These are phyloP conservation scores for Lasioglossum malachurum DNA, from an alignment of 2,888 invertebrate genomes.

Conservation along the genomic window DNA sequence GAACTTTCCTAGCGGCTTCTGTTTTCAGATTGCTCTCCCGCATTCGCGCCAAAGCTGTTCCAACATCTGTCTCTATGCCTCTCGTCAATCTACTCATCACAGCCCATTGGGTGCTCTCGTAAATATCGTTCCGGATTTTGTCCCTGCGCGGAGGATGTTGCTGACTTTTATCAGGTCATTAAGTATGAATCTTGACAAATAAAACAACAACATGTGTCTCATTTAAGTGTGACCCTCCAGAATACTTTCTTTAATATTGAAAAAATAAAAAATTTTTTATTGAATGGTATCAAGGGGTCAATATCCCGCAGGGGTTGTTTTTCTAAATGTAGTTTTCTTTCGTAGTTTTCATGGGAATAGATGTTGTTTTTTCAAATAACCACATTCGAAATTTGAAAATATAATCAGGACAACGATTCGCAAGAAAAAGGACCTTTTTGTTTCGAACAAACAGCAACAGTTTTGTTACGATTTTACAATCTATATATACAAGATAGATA, in stretches of 20 bases:
- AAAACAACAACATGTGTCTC: too few relatives aligned
- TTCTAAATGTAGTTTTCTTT: too few relatives aligned
- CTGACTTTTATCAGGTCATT: not conserved
- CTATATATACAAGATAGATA: conserved; percentile 26
- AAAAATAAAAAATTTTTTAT: too few relatives aligned
- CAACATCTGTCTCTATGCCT: conserved; percentile 63
- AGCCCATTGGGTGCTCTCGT: conserved; percentile 73
- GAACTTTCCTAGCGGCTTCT: conserved; percentile 44
- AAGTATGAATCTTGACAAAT: too few relatives aligned
- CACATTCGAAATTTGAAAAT: too few relatives aligned
- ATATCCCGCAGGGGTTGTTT: too few relatives aligned
- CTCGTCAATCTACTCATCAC: conserved; percentile 70
- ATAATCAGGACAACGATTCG: not conserved
- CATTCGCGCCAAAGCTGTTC: conserved; percentile 50
- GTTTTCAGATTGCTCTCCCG: conserved; percentile 52
- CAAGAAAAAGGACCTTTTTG: not conserved
- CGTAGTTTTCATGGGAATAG: too few relatives aligned
- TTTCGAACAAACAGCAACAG: not conserved
- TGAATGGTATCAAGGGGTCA: too few relatives aligned
- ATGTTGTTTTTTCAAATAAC: too few relatives aligned
- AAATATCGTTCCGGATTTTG: conserved; percentile 64
- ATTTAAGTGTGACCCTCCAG: too few relatives aligned
- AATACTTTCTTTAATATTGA: too few relatives aligned
- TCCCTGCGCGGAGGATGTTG: conserved; percentile 51
- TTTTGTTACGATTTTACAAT: not conserved